Conservation (phyloP, 2,888 invertebrate genomes). For the Tenthredo amoena region DNA sequence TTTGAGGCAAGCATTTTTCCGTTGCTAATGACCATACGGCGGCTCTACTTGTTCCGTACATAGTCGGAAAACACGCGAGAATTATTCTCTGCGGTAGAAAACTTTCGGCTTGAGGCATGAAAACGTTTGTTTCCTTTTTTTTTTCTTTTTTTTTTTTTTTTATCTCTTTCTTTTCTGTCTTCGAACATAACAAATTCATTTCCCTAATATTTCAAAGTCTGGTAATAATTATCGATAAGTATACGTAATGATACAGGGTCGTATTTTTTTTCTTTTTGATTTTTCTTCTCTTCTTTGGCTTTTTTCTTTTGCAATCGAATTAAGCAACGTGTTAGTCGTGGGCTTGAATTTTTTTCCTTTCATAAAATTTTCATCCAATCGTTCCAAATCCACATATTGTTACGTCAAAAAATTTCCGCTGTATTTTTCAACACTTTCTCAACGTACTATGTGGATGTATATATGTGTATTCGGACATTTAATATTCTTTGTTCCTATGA, state of each 20-base stretch:
- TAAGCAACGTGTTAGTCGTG: too few species aligned
- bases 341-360: too few species aligned
- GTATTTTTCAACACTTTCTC: not conserved
- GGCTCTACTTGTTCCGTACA: not conserved
- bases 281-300: too few species aligned
- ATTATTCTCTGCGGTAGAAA: constrained; percentile 1
- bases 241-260: not conserved
- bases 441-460: not conserved
- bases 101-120: not conserved
- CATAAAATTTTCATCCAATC: too few species aligned
- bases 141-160: not conserved
- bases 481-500: constrained; percentile 38
- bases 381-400: not conserved
- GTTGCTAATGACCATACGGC: constrained; percentile 4
- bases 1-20: constrained; percentile 11
- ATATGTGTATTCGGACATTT: constrained; percentile 4
- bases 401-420: not conserved
- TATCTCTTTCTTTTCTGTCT: not conserved
- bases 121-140: not conserved
- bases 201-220: too few species aligned
- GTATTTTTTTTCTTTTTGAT: not conserved
- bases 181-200: too few species aligned
- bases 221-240: too few species aligned
- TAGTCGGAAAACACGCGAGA: not conserved
- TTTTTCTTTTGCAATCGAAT: too few species aligned